A percentile compares a stretch with the other conserved stretches of the same genome.
phyloP scores from a whole-genome alignment of 2,888 invertebrate species.

The Lochmaea crataegi region DNA sequence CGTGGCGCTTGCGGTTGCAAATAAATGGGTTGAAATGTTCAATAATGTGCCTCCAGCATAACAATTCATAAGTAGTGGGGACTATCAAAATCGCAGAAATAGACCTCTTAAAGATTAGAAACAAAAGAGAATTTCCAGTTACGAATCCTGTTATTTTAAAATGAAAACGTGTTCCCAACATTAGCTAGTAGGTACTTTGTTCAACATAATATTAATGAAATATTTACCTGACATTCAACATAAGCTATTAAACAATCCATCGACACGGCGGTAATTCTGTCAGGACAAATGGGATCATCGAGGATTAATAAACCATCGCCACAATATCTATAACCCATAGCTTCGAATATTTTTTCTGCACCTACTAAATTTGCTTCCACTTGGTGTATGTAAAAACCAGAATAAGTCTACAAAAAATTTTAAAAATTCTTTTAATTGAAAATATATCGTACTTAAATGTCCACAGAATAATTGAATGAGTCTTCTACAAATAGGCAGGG shows the following conservation, averaged over 20 bases:
- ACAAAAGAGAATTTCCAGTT: too few relatives aligned
- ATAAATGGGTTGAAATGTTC: too few relatives aligned
- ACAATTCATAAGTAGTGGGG: too few relatives aligned
- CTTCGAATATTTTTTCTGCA: constrained; percentile 80
- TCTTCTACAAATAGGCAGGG: too few relatives aligned
- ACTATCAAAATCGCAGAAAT: too few relatives aligned
- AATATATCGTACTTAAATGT: constrained; percentile 23
- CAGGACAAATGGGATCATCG: constrained; percentile 84
- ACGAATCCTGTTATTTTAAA: too few relatives aligned
- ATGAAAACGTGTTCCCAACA: too few relatives aligned
- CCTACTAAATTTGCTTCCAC: constrained; percentile 84
- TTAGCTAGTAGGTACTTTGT: background rate
- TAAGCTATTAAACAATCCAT: constrained; percentile 87
- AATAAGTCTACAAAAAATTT: constrained; percentile 75
- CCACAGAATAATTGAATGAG: background rate
- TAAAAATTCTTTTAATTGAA: too few relatives aligned
- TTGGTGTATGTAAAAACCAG: constrained; percentile 90
- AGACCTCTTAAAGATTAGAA: too few relatives aligned
- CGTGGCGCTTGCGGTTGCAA: too few relatives aligned
- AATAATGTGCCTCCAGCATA: too few relatives aligned
- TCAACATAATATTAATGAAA: constrained; percentile 10
- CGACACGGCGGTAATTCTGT: constrained; percentile 82
- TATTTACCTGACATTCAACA: constrained; percentile 84
- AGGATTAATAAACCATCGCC: constrained; percentile 72
- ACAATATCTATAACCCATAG: constrained; percentile 82